Evolutionary conservation across 1,140 invertebrate species (phyloP), one percentile per base, ranked within the genome.

Genomic region (Amyelois transitella): DNA sequence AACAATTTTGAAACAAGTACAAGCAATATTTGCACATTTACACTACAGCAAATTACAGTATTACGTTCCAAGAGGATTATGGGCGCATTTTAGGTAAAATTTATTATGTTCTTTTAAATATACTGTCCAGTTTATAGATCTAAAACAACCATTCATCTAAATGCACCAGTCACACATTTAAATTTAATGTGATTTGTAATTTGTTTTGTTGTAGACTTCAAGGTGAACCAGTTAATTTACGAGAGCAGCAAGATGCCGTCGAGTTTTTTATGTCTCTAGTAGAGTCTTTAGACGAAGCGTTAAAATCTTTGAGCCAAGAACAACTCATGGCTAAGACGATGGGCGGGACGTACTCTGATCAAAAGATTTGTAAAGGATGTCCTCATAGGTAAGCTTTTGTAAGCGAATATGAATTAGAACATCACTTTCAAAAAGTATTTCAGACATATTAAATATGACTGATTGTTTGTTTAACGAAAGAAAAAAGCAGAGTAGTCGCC

Each of bases 181-280:
- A 18, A 43, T 56, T 12, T 20, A 45, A 38, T 10, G 20, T 19
- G 18, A 24, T 22, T 21, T 14, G 4, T 1, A 32, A 10, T 6
- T 38, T 32, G 22, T 55, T 18, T 47, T 57, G 57, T 72, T 64
- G 32, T 59, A 91, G 91, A 69, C 75, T 92, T 64, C 91, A 92
- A 92, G 98, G 97, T 44, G 97, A 99, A 89, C 97, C 97, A 51
- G 97, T 99, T 6, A 99, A 99, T 90, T 90, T 99, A 53, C 91
- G 98, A 47, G 98, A 99, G 77, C 98, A 99, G 85, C 98, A 99
- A 86, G 98, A 99, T 89, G 98, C 98, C 6, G 94, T 99, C 28
- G 98, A 99, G 89, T 99, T 99, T 90, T 99, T 99, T 79, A 99
- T 99, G 94, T 97, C 96, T 66, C 89, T 99, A 14, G 96, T 99